phyloP scores from a whole-genome alignment of 1,140 invertebrate genomes.

The Bradysia coprophila region DNA sequence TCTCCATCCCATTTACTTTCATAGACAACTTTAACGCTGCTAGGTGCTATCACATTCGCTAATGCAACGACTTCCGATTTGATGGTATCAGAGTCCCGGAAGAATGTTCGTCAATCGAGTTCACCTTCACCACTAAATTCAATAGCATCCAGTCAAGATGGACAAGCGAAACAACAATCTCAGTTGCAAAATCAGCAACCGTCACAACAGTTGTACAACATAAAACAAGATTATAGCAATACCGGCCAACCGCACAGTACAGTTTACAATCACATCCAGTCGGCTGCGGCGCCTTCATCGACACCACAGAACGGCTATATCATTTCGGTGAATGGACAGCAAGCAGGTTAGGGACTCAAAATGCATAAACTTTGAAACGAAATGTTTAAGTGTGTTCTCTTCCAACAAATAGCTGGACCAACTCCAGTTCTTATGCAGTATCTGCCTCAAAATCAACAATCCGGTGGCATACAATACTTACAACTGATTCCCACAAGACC shows the following conservation, averaged over 20 bases:
- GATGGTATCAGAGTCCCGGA: no score
- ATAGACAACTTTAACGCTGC: no score
- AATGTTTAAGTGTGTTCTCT: no score
- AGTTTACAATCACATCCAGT: neutral
- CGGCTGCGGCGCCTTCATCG: neutral
- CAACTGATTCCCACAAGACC: conserved; percentile 20
- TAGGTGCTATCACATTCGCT: no score
- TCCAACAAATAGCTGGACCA: conserved; percentile 19
- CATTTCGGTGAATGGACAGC: neutral
- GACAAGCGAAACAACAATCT: neutral
- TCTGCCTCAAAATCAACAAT: conserved; percentile 13
- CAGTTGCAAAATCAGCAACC: neutral
- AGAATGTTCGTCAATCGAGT: no score
- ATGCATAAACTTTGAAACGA: no score
- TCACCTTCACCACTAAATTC: neutral
- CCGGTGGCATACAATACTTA: conserved; percentile 17
- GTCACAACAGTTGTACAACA: neutral
- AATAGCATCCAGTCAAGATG: neutral
- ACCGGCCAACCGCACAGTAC: neutral
- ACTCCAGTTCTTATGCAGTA: conserved; percentile 36
- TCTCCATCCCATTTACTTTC: no score
- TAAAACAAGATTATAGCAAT: neutral
- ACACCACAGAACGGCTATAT: neutral
- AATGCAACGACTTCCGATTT: no score
- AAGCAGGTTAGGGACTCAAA: neutral